These are phyloP conservation scores for Sakesphorus luctuosus DNA, from an alignment of 2,113 vertebrate genomes.

Conservation along the genomic window DNA sequence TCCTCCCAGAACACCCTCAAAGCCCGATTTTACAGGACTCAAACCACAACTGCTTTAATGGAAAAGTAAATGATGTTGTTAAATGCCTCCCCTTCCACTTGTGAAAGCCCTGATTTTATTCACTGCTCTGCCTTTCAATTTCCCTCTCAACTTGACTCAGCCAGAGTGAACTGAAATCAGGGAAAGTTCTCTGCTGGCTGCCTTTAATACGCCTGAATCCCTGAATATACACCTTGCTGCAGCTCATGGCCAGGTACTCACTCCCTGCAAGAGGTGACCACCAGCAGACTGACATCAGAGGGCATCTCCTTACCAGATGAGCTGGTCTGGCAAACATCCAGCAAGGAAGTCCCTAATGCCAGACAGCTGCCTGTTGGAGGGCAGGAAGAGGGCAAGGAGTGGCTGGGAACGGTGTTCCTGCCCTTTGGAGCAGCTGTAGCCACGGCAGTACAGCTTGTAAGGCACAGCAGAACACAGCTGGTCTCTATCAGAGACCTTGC, in stretches of 20 bases:
- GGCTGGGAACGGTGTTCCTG: not conserved
- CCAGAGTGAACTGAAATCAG: not conserved
- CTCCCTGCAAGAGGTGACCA: not conserved
- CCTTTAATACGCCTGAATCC: not conserved
- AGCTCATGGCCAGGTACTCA: not conserved
- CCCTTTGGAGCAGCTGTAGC: not conserved
- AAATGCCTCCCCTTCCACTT: not conserved
- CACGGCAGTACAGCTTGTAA: not conserved
- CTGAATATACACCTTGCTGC: not conserved
- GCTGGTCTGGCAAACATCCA: not conserved
- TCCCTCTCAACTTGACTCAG: not conserved
- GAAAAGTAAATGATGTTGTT: not conserved
- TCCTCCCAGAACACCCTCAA: not conserved
- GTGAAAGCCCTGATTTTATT: not conserved
- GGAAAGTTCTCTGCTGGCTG: not conserved
- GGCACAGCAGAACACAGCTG: not conserved
- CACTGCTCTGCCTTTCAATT: not conserved
- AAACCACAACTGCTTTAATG: not conserved
- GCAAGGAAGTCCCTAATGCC: not conserved
- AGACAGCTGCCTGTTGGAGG: not conserved
- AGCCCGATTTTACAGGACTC: not conserved
- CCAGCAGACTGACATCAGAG: no score
- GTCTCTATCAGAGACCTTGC: no score
- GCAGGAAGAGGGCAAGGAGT: rapidly evolving
- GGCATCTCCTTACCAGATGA: not conserved